These are phyloP conservation scores for Aradophagus sp. DNA, from an alignment of 1,140 invertebrate genomes.

Conservation along the genomic window DNA sequence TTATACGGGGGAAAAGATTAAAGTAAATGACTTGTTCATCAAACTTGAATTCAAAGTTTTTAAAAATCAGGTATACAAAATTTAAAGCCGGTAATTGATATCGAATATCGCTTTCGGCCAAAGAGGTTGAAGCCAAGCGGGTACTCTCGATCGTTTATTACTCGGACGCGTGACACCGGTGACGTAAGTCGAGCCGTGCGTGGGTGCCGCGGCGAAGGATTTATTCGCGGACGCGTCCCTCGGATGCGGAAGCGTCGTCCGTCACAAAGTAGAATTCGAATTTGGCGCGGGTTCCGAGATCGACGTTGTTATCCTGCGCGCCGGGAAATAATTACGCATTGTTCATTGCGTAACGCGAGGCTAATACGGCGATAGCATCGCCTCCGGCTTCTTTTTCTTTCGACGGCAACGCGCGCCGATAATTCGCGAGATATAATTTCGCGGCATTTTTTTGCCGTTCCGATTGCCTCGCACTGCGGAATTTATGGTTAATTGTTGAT, in stretches of 20 bases:
- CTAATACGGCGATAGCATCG: no score
- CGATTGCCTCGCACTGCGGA: conserved; percentile 5
- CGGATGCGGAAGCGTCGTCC: conserved; percentile 35
- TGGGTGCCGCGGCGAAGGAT: conserved; percentile 22
- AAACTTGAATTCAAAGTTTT: no score
- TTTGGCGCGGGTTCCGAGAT: conserved; percentile 5
- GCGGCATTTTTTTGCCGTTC: conserved; percentile 6
- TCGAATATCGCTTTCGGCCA: no score
- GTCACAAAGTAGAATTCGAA: conserved; percentile 8
- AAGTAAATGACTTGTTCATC: no score
- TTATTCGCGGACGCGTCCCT: conserved; percentile 26
- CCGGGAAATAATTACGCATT: conserved; percentile 15
- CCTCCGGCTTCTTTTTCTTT: no score
- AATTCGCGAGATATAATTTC: conserved; percentile 10
- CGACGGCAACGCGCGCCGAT: not conserved
- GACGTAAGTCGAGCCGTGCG: conserved; percentile 22
- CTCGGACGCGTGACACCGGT: conserved; percentile 10
- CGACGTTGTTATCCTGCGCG: conserved; percentile 1
- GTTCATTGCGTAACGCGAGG: conserved; percentile 13
- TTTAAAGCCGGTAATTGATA: no score
- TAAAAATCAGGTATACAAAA: no score
- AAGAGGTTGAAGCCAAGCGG: no score
- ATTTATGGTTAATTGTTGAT: conserved; percentile 22
- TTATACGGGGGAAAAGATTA: no score
- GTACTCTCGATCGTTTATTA: no score